Evolutionary conservation across 2,797 vertebrate species (phyloP), one percentile per base, ranked within the genome.

Genomic region (Atherinosoma microstoma): DNA sequence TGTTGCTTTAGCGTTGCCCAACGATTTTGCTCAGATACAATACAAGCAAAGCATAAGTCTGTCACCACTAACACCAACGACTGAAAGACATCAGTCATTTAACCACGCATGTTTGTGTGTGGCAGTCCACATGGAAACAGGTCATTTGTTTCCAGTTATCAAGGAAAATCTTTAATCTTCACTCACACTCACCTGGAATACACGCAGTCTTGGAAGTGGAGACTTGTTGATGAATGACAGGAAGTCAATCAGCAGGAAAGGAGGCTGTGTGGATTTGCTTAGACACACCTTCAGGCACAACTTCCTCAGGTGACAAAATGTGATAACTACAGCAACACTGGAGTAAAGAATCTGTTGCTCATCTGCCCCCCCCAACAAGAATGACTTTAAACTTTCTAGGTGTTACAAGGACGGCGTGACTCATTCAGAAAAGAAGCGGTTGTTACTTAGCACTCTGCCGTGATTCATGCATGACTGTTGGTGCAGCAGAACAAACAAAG

Each of bases 111-210:
- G 32, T 72, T 73, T 64, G 29, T 30, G 73, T 63, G 24, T 68
- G 38, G 66, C 75, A 65, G 30, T 40, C 47, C 63, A 58, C 35
- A 57, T 78, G 72, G 78, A 75, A 77, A 87, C 73, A 13, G 18
- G 40, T 42, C 32, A 60, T 68, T 67, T 75, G 70, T 65, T 75
- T 67, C 82, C 79, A 83, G 64, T 84, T 87, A 76, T 58, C 78
- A 80, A 77, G 76, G 73, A 80, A 22, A 35, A 73, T 51, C 68
- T 75, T 27, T 24, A 53, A 24, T 4, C 16, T 42, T 42, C 63
- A 60, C 75, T 59, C 63, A 73, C 22, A 58, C 34, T 67, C 54
- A 82, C 70, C 63, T 77, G 65, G 61, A 65, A 59, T 59, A 8
- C 70, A 30, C 65, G 53, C 70, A 38, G 56, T 70, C 29, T 45